Evolutionary conservation across 1,140 invertebrate species (phyloP).

Genomic region (Oreohelix idahoensis): DNA sequence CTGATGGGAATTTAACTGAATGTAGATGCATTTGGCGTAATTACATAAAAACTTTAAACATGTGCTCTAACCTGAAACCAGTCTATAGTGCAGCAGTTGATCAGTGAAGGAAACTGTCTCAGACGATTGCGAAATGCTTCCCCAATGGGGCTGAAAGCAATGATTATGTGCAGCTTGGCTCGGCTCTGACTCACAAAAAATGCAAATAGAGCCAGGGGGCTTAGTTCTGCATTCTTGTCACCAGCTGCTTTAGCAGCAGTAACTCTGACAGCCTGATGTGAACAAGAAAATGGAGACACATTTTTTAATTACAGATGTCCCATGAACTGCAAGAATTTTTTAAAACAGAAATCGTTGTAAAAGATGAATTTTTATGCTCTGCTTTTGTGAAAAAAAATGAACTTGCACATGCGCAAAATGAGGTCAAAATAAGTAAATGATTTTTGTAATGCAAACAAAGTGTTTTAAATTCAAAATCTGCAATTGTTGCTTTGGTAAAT

Average conservation of each 20-base stretch:
- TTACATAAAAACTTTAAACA: too few relatives aligned
- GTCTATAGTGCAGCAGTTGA: slow-evolving; percentile 74
- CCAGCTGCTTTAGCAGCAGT: slow-evolving; percentile 58
- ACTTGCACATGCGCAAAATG: too few relatives aligned
- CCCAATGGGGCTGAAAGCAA: slow-evolving; percentile 74
- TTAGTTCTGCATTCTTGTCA: slow-evolving; percentile 72
- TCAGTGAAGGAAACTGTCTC: slow-evolving; percentile 73
- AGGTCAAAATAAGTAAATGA: too few relatives aligned
- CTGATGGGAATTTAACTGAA: too few relatives aligned
- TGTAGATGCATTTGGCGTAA: background rate
- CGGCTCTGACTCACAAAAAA: slow-evolving; percentile 72
- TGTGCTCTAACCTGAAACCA: slow-evolving; percentile 74
- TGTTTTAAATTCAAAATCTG: too few relatives aligned
- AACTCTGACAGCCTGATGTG: slow-evolving; percentile 69
- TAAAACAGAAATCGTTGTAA: too few relatives aligned
- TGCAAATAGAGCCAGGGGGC: slow-evolving; percentile 71
- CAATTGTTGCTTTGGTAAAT: too few relatives aligned
- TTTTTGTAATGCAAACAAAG: too few relatives aligned
- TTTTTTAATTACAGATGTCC: too few relatives aligned
- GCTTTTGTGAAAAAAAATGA: too few relatives aligned
- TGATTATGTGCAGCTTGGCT: slow-evolving; percentile 73
- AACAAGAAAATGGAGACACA: background rate
- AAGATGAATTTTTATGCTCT: too few relatives aligned
- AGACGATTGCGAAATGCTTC: slow-evolving; percentile 72
- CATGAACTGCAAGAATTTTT: too few relatives aligned